phyloP scores from a whole-genome alignment of 2,888 invertebrate genomes.

The Caenorhabditis sp. region DNA sequence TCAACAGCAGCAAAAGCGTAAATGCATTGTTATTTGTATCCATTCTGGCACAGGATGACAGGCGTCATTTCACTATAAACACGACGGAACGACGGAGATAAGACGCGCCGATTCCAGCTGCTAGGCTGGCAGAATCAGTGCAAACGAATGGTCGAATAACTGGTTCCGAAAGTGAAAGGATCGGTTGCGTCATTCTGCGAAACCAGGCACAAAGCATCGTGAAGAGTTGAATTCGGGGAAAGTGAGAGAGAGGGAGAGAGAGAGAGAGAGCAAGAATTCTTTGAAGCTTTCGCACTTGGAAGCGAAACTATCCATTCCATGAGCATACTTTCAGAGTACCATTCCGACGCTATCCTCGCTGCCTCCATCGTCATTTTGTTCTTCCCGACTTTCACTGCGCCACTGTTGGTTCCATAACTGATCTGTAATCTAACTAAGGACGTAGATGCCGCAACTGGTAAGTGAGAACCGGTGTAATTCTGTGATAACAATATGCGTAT shows the following conservation, averaged over 20 bases:
- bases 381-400: background rate
- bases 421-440: constrained; percentile 12
- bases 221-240: constrained; percentile 11
- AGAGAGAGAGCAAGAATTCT: too few relatives aligned
- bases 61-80: constrained; percentile 5
- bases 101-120: background rate
- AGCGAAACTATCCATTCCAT: too few relatives aligned
- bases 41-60: background rate
- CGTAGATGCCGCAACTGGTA: constrained; percentile 50
- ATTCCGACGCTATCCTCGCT: background rate
- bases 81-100: background rate
- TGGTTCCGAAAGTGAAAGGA: constrained; percentile 8
- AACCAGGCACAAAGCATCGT: background rate
- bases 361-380: background rate
- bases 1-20: too few relatives aligned
- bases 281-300: too few relatives aligned
- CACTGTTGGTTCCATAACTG: constrained; percentile 22
- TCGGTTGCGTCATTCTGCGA: constrained; percentile 33
- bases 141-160: constrained; percentile 18
- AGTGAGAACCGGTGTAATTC: constrained; percentile 54
- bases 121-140: constrained; percentile 18
- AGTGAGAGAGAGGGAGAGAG: background rate
- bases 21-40: constrained; percentile 13
- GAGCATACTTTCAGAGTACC: too few relatives aligned
- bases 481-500: constrained; percentile 41